Percentiles rank a stretch among this genome's conserved stretches.
Conservation (phyloP, 2,888 invertebrate species). For the Epistrophe eligans region DNA sequence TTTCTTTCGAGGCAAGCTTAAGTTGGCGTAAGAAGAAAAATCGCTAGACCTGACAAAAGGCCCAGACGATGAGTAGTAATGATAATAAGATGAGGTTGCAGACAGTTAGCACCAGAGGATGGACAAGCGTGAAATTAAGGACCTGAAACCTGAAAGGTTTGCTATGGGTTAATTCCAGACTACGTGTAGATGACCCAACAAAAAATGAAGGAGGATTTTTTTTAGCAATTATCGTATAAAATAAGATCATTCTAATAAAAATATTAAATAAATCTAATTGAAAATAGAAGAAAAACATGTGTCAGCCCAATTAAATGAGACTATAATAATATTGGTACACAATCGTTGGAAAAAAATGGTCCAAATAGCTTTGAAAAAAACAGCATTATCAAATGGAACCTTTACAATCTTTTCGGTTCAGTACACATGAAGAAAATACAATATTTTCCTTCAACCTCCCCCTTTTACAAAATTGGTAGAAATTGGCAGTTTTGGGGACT, state of each 20-base stretch:
- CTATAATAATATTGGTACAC: no score
- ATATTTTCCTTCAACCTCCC: no score
- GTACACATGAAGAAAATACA: no score
- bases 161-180: not conserved
- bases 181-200: not conserved
- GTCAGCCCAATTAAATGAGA: no score
- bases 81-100: slow-evolving; percentile 59
- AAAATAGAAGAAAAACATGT: no score
- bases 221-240: not conserved
- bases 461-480: no score
- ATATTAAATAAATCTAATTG: not conserved
- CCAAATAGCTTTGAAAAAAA: no score
- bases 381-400: no score
- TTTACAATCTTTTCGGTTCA: no score
- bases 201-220: not conserved
- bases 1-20: slow-evolving; percentile 31
- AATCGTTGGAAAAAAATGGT: no score
- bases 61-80: slow-evolving; percentile 54
- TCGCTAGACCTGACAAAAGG: slow-evolving; percentile 21
- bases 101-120: slow-evolving; percentile 54
- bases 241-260: not conserved
- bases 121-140: slow-evolving; percentile 58
- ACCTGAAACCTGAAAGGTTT: slow-evolving; percentile 19
- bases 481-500: no score
- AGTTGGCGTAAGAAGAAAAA: slow-evolving; percentile 4